These are phyloP conservation scores for Hecatera dysodea DNA, from an alignment of 2,888 invertebrate species.

Conservation along the genomic window DNA sequence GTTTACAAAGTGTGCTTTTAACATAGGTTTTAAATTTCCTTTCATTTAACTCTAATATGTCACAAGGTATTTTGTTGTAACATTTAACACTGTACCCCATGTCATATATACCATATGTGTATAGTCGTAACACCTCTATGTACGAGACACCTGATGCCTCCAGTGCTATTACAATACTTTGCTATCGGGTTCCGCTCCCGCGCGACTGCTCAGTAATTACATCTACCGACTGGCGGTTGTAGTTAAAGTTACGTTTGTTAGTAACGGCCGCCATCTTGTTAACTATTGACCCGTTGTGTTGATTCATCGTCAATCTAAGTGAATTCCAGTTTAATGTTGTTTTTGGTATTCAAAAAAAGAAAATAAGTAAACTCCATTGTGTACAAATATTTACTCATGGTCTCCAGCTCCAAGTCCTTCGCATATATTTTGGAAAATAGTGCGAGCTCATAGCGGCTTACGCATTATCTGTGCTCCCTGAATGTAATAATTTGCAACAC, in stretches of 20 bases:
- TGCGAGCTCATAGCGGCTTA: background rate
- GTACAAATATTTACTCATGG: background rate
- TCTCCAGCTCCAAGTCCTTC: background rate
- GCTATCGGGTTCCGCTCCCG: background rate
- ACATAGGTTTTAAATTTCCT: too few relatives aligned
- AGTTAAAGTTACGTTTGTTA: background rate
- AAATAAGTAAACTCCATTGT: background rate
- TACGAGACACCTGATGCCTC: background rate
- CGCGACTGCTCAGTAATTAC: too few relatives aligned
- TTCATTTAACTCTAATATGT: too few relatives aligned
- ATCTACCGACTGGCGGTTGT: too few relatives aligned
- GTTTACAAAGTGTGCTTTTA: too few relatives aligned
- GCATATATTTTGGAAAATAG: slow-evolving; percentile 4
- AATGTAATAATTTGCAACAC: slow-evolving; percentile 15
- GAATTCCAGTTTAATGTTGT: background rate
- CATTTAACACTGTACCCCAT: too few relatives aligned
- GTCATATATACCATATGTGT: background rate
- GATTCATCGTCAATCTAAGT: background rate
- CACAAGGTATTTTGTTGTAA: too few relatives aligned
- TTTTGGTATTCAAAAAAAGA: too few relatives aligned
- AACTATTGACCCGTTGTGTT: background rate
- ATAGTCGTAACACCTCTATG: background rate
- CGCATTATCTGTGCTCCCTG: slow-evolving; percentile 2
- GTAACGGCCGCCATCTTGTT: background rate
- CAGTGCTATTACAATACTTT: background rate